phyloP scores from a whole-genome alignment of 2,888 invertebrate species.

The Aplocera efformata region DNA sequence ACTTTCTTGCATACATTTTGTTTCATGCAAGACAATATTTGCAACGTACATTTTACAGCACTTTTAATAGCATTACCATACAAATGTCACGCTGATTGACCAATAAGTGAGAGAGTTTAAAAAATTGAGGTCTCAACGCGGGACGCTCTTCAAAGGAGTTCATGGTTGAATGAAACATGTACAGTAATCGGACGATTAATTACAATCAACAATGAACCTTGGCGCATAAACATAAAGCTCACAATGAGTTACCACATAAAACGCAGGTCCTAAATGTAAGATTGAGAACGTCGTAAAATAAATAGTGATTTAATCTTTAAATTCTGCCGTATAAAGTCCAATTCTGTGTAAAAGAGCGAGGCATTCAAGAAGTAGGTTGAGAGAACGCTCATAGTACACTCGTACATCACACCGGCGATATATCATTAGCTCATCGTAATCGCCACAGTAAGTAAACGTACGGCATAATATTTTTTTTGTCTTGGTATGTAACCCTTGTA shows the following conservation, averaged over 20 bases:
- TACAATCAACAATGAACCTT: constrained; percentile 44
- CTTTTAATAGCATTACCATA: constrained; percentile 55
- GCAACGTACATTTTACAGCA: constrained; percentile 50
- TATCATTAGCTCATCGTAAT: constrained; percentile 68
- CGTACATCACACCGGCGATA: constrained; percentile 68
- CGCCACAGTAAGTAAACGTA: too few species aligned
- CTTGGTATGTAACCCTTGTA: too few species aligned
- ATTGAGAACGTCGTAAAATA: constrained; percentile 62
- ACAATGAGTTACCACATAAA: constrained; percentile 48
- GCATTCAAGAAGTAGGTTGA: constrained; percentile 77
- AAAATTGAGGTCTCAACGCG: constrained; percentile 77
- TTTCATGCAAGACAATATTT: constrained; percentile 33
- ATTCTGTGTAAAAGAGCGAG: constrained; percentile 52
- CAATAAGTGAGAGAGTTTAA: constrained; percentile 76
- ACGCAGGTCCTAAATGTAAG: constrained; percentile 70
- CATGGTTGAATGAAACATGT: constrained; percentile 78
- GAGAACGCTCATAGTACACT: constrained; percentile 71
- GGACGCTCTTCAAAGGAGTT: constrained; percentile 77
- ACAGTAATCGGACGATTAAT: constrained; percentile 50
- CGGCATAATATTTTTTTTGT: too few species aligned
- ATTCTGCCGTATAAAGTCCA: constrained; percentile 52
- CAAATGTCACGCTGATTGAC: constrained; percentile 74
- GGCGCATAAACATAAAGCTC: constrained; percentile 43
- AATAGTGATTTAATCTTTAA: constrained; percentile 63
- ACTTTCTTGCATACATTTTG: not conserved